Conservation (phyloP, 1,140 invertebrate species). For the Contarinia nasturtii region DNA sequence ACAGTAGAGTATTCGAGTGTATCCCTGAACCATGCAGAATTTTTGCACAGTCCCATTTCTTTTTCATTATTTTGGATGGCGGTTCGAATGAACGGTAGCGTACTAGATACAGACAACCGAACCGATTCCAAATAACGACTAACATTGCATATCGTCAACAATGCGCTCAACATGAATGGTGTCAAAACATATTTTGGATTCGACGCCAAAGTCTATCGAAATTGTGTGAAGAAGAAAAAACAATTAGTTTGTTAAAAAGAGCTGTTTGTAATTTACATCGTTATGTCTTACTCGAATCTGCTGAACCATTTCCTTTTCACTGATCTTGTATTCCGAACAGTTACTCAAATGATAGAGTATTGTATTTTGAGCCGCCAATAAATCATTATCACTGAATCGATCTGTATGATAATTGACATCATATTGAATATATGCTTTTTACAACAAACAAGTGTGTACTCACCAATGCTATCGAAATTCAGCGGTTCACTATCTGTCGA, state of each 20-base stretch:
- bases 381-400: constrained; percentile 18
- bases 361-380: constrained; percentile 19
- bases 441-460: neutral
- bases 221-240: neutral
- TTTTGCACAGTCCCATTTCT: constrained; percentile 11
- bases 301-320: constrained; percentile 7
- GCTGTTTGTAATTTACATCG: too few relatives aligned
- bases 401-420: constrained; percentile 15
- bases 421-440: too few relatives aligned
- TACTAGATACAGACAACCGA: constrained; percentile 10
- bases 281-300: neutral
- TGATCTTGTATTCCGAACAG: constrained; percentile 18
- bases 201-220: neutral
- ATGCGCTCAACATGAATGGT: constrained; percentile 18
- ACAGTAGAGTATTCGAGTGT: constrained; percentile 16
- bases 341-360: constrained; percentile 21
- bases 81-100: constrained; percentile 17
- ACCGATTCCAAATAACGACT: constrained; percentile 16
- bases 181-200: constrained; percentile 9
- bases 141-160: constrained; percentile 16
- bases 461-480: constrained; percentile 25
- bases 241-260: too few relatives aligned
- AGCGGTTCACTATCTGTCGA: constrained; percentile 6
- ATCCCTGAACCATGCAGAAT: constrained; percentile 20
- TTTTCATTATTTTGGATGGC: constrained; percentile 19